Conservation (phyloP, 2,797 vertebrate genomes). For the Lepidocolaptes lacrymiger region DNA sequence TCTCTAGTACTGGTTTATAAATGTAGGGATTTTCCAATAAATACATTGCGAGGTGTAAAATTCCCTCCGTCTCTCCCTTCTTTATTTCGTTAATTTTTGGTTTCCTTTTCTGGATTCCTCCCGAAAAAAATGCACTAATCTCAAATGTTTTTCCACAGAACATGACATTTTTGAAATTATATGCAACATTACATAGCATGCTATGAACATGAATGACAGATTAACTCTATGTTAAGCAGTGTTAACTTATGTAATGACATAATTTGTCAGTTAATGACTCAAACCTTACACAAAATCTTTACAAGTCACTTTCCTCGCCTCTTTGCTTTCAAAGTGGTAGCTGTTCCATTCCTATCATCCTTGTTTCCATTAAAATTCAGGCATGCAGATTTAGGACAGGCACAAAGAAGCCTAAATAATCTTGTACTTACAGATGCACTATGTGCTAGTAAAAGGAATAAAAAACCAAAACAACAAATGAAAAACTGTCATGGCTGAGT, state of each 20-base stretch:
- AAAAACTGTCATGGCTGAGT: not conserved
- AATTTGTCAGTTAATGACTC: not conserved
- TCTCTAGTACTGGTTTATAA: not conserved
- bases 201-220: not conserved
- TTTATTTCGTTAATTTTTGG: not conserved
- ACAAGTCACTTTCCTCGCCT: not conserved
- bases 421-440: not conserved
- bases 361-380: not conserved
- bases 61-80: not conserved
- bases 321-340: not conserved
- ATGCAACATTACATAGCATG: not conserved
- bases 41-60: not conserved
- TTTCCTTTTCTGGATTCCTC: not conserved
- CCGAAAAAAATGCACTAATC: not conserved
- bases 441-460: not conserved
- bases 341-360: not conserved
- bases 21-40: not conserved
- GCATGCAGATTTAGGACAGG: not conserved
- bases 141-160: not conserved
- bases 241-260: not conserved
- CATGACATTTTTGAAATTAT: not conserved
- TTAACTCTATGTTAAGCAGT: not conserved
- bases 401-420: not conserved
- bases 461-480: not conserved
- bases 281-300: not conserved